These are phyloP conservation scores for Gambusia yucatana DNA, from an alignment of 2,797 vertebrate genomes.

Conservation along the genomic window DNA sequence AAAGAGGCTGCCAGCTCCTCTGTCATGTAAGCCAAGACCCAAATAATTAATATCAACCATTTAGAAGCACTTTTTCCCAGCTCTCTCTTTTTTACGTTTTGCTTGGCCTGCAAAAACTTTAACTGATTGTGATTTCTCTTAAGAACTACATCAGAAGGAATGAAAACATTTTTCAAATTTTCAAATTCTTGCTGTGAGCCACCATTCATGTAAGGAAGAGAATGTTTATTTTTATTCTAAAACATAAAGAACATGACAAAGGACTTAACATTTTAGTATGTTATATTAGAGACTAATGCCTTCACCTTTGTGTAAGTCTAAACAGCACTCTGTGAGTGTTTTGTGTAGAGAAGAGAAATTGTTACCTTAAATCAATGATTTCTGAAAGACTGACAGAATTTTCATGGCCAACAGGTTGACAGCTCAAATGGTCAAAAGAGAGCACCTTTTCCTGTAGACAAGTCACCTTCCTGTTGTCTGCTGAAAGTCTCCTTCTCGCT, in stretches of 20 bases:
- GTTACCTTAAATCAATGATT: background rate
- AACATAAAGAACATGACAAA: background rate
- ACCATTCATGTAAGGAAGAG: background rate
- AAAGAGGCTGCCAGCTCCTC: background rate
- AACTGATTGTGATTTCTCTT: background rate
- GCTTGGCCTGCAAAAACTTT: background rate
- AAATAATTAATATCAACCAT: slow-evolving; percentile 1
- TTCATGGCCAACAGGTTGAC: background rate
- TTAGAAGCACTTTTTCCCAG: background rate
- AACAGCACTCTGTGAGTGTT: background rate
- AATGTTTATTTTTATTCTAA: background rate
- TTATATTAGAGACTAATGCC: background rate
- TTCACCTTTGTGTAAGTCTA: background rate
- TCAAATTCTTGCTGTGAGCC: background rate
- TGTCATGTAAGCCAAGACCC: background rate
- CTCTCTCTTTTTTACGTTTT: background rate
- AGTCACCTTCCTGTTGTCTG: background rate
- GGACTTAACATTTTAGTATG: background rate
- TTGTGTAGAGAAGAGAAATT: background rate
- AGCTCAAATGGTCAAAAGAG: background rate
- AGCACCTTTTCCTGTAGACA: background rate
- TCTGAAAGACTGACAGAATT: background rate
- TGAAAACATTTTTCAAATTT: background rate
- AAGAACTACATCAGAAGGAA: background rate
- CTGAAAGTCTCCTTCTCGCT: background rate